These are phyloP conservation scores for Vespertilio murinus DNA, from an alignment of 2,797 vertebrate genomes.

Conservation along the genomic window DNA sequence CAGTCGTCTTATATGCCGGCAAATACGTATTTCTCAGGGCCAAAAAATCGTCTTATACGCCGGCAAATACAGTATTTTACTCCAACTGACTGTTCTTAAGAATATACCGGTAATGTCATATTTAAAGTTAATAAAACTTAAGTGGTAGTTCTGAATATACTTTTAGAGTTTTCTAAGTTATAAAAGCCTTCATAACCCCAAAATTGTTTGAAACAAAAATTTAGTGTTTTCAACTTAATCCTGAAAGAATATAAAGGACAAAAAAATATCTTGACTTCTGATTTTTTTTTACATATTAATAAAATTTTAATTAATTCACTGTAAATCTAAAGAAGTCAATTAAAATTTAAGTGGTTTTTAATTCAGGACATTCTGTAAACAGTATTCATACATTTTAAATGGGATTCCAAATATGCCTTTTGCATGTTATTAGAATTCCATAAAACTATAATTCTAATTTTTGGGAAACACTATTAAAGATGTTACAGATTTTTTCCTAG, in stretches of 20 bases:
- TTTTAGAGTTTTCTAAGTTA: neutral
- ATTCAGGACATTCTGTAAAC: neutral
- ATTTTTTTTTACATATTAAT: neutral
- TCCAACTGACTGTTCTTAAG: neutral
- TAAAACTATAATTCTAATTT: neutral
- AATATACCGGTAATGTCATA: neutral
- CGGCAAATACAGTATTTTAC: too few relatives aligned
- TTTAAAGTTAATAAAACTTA: conserved; percentile 10
- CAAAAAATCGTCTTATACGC: too few relatives aligned
- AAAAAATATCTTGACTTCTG: neutral
- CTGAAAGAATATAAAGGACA: neutral
- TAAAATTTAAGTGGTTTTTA: neutral
- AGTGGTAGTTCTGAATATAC: neutral
- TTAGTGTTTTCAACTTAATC: neutral
- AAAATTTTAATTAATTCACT: neutral
- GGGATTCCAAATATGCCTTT: neutral
- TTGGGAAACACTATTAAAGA: neutral
- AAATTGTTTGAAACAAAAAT: neutral
- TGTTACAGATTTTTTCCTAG: neutral
- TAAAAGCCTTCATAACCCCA: neutral
- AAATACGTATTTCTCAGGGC: too few relatives aligned
- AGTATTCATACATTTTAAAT: neutral
- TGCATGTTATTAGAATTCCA: neutral
- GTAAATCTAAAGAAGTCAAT: neutral
- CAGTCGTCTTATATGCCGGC: too few relatives aligned